These are phyloP conservation scores for Hemicrepidius hirtus DNA, from an alignment of 2,888 invertebrate genomes.

Conservation along the genomic window DNA sequence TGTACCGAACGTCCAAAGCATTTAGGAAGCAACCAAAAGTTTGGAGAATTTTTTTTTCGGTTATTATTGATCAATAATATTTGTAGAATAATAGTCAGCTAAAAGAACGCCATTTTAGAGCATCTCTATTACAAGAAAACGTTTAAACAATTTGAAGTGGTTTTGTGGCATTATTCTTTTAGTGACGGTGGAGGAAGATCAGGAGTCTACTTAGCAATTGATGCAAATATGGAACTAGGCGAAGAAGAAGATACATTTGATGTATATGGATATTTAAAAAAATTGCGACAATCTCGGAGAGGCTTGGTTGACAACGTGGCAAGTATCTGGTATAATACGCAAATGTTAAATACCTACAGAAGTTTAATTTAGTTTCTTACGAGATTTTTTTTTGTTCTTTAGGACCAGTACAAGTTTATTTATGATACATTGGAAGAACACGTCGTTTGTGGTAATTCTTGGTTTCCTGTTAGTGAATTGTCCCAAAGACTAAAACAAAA, in stretches of 20 bases:
- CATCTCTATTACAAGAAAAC: not conserved
- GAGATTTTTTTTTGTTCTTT: constrained; percentile 52
- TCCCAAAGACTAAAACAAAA: constrained; percentile 94
- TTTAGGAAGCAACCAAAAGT: no score
- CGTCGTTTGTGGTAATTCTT: constrained; percentile 93
- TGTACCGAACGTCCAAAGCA: no score
- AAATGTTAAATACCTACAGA: no score
- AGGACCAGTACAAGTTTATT: constrained; percentile 98
- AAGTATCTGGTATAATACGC: no score
- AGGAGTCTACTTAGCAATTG: constrained; percentile 96
- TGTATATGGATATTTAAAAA: constrained; percentile 94
- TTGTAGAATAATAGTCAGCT: no score
- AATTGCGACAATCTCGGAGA: constrained; percentile 90
- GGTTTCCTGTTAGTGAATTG: constrained; percentile 95
- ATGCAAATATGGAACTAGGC: constrained; percentile 94
- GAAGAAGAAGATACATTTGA: constrained; percentile 95
- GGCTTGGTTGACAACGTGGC: constrained; percentile 95
- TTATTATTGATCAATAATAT: no score
- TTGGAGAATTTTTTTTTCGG: no score
- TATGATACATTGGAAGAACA: constrained; percentile 97
- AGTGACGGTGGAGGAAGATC: constrained; percentile 98
- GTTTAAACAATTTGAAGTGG: not conserved
- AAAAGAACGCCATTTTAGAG: no score
- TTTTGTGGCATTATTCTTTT: constrained; percentile 52
- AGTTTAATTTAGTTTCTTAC: no score